Evolutionary conservation across 2,113 vertebrate species (phyloP), one percentile per base, ranked within the genome.

Genomic region (Microtus ochrogaster): DNA sequence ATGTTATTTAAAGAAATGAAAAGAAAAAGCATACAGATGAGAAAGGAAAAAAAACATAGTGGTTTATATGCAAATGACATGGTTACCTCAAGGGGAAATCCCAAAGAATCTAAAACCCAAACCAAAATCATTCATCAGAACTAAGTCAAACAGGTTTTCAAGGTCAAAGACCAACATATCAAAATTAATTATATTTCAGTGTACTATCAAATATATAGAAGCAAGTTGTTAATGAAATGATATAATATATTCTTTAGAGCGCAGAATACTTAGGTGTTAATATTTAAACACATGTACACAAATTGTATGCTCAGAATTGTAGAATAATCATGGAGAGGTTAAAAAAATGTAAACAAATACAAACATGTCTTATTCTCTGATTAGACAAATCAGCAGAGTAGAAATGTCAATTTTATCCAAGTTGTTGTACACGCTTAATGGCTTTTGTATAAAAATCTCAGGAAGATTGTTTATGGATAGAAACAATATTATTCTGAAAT

Each of bases 401-500:
- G 90, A 96, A 36, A 16, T n/a, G 13, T 44, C 17, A 28, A 1
- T 90, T 88, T 70, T 84, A 49, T 47, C 58, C 39, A 94, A 73
- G 82, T 0, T 77, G 4, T 17, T 61, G 3, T 79, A 78, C 5
- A 61, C 22, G 2, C 26, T 49, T 90, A 92, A 78, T 19, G 3
- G 17, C 36, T 73, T 78, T 87, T 44, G 28, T 84, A 84, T 78
- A 24, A 84, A 90, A 78, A 78, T 87, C 26, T 78, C 90, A 88
- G 70, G 0, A 36, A 87, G 47, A 70, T 52, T 7, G 65, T 61
- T 87, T 78, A 1, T 74, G 36, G 7, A 26, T 39, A 52, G 24
- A 94, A 55, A 87, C 3, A 94, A 87, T 61, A 74, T 52, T 91
- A 78, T 74, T 63, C n/a, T 92, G 72, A 95, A 92, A 83, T 61